Percentiles rank a stretch among this genome's conserved stretches.
Evolutionary conservation across 1,140 invertebrate genomes (phyloP).

Genomic region (Pinna nobilis): DNA sequence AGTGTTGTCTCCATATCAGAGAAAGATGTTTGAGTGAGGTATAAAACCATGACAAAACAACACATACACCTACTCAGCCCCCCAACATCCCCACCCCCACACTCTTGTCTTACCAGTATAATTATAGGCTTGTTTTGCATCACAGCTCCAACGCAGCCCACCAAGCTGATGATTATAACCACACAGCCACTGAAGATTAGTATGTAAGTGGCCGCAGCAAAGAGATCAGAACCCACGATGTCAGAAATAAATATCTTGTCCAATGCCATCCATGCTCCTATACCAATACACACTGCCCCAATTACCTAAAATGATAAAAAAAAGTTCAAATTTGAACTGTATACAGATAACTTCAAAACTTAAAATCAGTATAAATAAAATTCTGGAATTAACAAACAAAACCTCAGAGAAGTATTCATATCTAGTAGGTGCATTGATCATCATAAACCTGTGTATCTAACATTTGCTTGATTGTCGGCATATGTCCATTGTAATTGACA

Average conservation of each 20-base stretch:
- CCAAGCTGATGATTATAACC: conserved; percentile 28
- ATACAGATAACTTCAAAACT: too few species aligned
- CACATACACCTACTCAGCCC: too few species aligned
- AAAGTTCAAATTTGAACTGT: too few species aligned
- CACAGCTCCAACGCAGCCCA: conserved; percentile 40
- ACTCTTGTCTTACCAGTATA: conserved; percentile 23
- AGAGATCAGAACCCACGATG: conserved; percentile 45
- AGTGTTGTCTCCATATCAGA: neutral
- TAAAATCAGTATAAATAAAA: too few species aligned
- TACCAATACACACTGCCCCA: conserved; percentile 32
- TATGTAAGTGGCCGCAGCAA: conserved; percentile 38
- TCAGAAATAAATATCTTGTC: conserved; percentile 48
- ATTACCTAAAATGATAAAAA: too few species aligned
- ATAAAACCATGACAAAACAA: neutral
- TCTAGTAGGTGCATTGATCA: too few species aligned
- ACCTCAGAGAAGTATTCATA: too few species aligned
- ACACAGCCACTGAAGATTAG: conserved; percentile 41
- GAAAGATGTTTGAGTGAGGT: neutral
- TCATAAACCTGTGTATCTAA: too few species aligned
- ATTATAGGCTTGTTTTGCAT: conserved; percentile 21
- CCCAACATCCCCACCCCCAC: too few species aligned
- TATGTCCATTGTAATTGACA: too few species aligned
- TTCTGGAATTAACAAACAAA: too few species aligned
- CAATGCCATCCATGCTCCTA: conserved; percentile 48
- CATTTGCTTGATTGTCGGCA: too few species aligned